Percentiles rank a stretch among this genome's conserved stretches.
Conservation (phyloP, 2,888 invertebrate species). For the Dynastes tityus region DNA sequence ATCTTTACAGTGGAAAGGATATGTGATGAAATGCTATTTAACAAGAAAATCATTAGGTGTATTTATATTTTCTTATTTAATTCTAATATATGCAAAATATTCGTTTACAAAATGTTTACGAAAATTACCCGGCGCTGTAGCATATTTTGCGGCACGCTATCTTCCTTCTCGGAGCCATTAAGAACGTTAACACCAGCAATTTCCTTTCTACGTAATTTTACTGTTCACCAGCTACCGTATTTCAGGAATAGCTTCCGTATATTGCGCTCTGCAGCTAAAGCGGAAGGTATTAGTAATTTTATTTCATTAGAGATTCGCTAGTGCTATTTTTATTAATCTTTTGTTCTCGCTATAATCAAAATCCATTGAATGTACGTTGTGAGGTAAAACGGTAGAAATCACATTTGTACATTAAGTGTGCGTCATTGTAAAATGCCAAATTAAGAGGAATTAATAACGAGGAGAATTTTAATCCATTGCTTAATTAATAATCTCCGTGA, state of each 20-base stretch:
- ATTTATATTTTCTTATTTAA: no score
- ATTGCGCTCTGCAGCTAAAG: background rate
- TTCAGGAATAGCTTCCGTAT: background rate
- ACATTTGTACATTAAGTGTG: no score
- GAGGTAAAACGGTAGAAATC: no score
- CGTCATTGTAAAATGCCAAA: no score
- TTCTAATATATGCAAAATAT: no score
- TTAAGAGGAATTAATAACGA: no score
- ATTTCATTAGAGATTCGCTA: background rate
- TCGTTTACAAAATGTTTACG: background rate
- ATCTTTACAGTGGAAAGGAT: no score
- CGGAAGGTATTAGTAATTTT: background rate
- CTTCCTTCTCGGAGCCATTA: background rate
- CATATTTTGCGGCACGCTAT: background rate
- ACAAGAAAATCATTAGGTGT: no score
- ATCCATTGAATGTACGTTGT: no score
- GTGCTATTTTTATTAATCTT: background rate
- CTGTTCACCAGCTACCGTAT: background rate
- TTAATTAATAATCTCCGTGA: no score
- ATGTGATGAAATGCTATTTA: no score
- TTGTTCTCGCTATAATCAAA: background rate
- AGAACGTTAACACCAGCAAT: background rate
- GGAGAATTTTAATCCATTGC: no score
- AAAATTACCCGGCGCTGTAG: background rate
- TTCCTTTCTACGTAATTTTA: background rate